phyloP scores from a whole-genome alignment of 1,140 invertebrate genomes.

The Aphis craccivora region DNA sequence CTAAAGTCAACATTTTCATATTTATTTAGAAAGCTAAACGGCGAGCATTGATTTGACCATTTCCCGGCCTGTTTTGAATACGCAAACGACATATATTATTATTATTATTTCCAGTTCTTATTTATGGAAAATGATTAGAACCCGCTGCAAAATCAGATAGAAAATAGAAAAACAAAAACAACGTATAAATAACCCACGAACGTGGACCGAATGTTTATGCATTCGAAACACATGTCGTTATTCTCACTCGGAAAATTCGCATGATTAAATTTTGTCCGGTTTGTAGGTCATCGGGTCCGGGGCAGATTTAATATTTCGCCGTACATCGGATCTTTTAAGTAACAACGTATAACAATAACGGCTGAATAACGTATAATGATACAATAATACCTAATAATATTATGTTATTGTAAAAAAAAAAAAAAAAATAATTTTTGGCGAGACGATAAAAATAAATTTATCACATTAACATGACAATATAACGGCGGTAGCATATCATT shows the following conservation, averaged over 20 bases:
- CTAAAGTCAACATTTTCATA: neutral
- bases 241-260: neutral
- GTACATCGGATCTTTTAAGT: neutral
- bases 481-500: neutral
- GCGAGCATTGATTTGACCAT: neutral
- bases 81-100: neutral
- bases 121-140: slow-evolving; percentile 36
- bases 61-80: neutral
- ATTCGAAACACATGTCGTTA: slow-evolving; percentile 13
- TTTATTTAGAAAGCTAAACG: neutral
- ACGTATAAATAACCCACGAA: neutral
- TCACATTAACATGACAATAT: neutral
- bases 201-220: neutral
- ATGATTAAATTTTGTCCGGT: neutral
- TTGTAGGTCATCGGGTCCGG: neutral
- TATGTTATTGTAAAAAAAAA: neutral
- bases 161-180: neutral
- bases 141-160: neutral
- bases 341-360: neutral
- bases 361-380: neutral
- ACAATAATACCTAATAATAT: neutral
- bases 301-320: neutral
- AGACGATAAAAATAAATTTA: too few species aligned
- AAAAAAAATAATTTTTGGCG: neutral
- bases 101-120: neutral